Conservation (phyloP, 2,797 vertebrate genomes). For the Brachyrhaphis roseni region DNA sequence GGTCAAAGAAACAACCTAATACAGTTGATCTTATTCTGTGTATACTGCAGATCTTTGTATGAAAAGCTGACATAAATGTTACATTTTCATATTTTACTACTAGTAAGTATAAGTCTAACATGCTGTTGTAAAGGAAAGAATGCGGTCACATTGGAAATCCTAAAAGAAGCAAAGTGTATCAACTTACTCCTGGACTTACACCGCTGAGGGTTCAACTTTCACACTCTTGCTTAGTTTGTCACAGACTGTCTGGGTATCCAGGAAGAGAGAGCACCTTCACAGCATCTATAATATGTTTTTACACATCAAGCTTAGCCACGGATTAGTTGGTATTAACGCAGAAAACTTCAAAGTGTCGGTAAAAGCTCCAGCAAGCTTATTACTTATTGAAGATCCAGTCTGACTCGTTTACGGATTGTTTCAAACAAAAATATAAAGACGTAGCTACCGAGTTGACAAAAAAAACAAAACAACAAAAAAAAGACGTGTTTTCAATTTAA, state of each 20-base stretch:
- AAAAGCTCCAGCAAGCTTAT: background rate
- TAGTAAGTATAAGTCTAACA: background rate
- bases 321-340: background rate
- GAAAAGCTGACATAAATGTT: background rate
- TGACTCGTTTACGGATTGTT: background rate
- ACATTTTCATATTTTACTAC: background rate
- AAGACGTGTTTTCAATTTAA: background rate
- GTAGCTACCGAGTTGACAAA: background rate
- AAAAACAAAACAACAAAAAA: too few species aligned
- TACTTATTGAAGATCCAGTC: background rate
- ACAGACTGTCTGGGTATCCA: conserved; percentile 5
- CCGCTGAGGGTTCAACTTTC: conserved; percentile 14
- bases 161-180: conserved; percentile 1
- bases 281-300: background rate
- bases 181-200: conserved; percentile 5
- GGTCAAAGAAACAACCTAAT: background rate
- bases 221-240: background rate
- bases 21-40: background rate
- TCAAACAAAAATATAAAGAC: background rate
- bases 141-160: conserved; percentile 12
- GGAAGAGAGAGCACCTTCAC: background rate
- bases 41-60: background rate
- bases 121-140: background rate
- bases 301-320: background rate
- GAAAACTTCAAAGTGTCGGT: background rate